Evolutionary conservation across 2,113 vertebrate genomes (phyloP).

Genomic region (Choloepus hoffmanni): DNA sequence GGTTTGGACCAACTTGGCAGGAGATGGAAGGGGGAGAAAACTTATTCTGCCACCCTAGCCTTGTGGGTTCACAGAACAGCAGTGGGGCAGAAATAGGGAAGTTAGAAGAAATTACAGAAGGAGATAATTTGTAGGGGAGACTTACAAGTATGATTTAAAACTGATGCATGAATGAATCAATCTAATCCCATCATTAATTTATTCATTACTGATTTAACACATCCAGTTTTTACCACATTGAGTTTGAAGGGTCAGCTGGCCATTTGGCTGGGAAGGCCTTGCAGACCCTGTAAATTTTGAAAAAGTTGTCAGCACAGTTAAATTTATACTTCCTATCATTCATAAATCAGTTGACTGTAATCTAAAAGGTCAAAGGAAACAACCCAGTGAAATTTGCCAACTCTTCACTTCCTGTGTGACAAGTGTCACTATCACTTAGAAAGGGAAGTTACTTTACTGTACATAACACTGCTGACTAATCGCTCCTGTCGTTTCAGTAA

Average conservation of each 20-base stretch:
- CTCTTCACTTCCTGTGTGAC: conserved; percentile 84
- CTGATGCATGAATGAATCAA: not conserved
- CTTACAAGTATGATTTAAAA: not conserved
- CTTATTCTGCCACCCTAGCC: not conserved
- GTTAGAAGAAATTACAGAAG: not conserved
- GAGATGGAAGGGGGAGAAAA: not conserved
- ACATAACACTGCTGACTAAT: conserved; percentile 69
- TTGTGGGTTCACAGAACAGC: not conserved
- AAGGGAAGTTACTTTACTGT: conserved; percentile 72
- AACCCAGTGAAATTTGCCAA: conserved; percentile 72
- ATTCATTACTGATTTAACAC: not conserved
- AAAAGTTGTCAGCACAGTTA: conserved; percentile 69
- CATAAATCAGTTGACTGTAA: conserved; percentile 62
- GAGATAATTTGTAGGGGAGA: not conserved
- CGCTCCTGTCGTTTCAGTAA: conserved; percentile 63
- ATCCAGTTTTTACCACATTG: not conserved
- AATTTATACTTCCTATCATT: conserved; percentile 71
- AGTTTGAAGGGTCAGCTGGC: not conserved
- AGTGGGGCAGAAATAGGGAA: not conserved
- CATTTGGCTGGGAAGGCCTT: not conserved
- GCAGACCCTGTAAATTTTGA: conserved; percentile 15
- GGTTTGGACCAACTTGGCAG: not conserved
- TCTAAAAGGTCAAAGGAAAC: conserved; percentile 77
- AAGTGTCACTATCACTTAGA: conserved; percentile 65
- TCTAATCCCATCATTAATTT: not conserved